Percentiles rank a stretch among this genome's conserved stretches.
Evolutionary conservation across 2,113 vertebrate genomes (phyloP).

Genomic region (Heliornis fulica): DNA sequence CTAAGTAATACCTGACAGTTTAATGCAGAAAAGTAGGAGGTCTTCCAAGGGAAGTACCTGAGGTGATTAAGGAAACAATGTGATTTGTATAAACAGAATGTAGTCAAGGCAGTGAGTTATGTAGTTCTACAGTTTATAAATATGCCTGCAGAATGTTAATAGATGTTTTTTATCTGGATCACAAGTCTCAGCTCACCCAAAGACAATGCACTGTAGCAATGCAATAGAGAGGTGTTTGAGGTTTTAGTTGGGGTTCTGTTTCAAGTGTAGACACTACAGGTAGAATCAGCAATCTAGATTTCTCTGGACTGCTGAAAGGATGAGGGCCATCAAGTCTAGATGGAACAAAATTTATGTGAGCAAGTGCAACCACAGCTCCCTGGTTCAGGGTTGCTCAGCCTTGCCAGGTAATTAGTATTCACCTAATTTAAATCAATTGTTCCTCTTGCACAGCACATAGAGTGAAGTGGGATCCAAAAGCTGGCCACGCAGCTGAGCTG

Average conservation of each 20-base stretch:
- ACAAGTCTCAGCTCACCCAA: background rate
- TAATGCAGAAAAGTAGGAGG: background rate
- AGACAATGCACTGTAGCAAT: background rate
- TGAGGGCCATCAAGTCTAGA: background rate
- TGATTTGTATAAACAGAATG: constrained; percentile 8
- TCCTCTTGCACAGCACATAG: background rate
- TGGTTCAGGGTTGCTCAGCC: background rate
- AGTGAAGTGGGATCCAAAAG: background rate
- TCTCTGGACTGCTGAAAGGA: background rate
- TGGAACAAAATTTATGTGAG: background rate
- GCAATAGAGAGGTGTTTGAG: background rate
- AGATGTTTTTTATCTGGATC: background rate
- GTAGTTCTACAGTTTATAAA: background rate
- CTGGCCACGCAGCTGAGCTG: background rate
- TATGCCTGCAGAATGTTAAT: background rate
- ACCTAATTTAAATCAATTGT: background rate
- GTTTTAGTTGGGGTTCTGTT: background rate
- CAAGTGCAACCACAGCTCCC: background rate
- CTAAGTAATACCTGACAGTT: background rate
- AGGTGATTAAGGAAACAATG: background rate
- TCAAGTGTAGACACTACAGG: background rate
- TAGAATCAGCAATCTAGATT: background rate
- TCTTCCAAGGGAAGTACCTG: background rate
- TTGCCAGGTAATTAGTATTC: background rate
- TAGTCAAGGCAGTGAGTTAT: background rate